Conservation (phyloP, 2,113 vertebrate species). For the Loxodonta africana region DNA sequence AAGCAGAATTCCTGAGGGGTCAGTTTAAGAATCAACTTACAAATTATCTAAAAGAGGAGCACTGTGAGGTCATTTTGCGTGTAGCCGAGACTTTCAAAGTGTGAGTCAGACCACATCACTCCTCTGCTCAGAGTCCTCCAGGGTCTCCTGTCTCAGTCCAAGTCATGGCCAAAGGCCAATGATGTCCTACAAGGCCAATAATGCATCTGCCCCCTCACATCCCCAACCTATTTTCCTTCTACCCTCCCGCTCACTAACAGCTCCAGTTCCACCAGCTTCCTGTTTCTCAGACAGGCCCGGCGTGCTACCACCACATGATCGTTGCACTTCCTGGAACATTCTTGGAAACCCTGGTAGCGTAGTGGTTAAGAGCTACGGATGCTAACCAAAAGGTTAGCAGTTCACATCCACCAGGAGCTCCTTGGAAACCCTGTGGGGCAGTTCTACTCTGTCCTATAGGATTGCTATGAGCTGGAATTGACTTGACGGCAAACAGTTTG, state of each 20-base stretch:
- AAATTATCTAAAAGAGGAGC: background rate
- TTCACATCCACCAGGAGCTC: too few species aligned
- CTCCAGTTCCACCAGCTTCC: background rate
- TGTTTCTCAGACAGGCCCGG: background rate
- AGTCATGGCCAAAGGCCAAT: background rate
- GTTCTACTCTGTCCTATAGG: too few species aligned
- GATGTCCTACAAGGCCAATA: background rate
- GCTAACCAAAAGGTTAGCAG: too few species aligned
- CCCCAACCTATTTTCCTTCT: background rate
- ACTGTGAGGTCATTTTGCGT: background rate
- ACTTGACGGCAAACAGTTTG: too few species aligned
- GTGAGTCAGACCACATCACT: background rate
- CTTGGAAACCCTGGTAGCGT: too few species aligned
- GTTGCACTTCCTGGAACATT: background rate
- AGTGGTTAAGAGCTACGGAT: too few species aligned
- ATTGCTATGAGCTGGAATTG: too few species aligned
- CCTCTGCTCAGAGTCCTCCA: background rate
- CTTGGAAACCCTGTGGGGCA: too few species aligned
- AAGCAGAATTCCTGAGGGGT: background rate
- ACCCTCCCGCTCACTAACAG: background rate
- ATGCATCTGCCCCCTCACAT: background rate
- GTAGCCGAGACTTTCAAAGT: constrained; percentile 10
- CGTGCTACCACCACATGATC: background rate
- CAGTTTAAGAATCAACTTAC: background rate
- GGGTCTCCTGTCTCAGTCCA: background rate